Evolutionary conservation across 2,113 vertebrate genomes (phyloP).

Genomic region (Dolichallabes microphthalmus): DNA sequence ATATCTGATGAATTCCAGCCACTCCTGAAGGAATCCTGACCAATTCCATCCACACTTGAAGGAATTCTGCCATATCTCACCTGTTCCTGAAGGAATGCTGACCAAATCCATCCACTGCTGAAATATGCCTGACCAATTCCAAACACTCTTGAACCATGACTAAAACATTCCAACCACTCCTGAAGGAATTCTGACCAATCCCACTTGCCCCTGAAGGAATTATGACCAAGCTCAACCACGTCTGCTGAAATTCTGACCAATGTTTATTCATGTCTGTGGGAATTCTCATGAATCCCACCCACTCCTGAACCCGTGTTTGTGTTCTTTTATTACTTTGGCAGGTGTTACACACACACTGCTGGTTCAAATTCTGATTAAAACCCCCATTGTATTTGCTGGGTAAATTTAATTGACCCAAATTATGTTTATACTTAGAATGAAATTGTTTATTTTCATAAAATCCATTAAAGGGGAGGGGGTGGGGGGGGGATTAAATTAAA

Average conservation of each 20-base stretch:
- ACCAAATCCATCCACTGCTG: neutral
- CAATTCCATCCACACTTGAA: neutral
- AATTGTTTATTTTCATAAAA: too few relatives aligned
- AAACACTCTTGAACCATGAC: neutral
- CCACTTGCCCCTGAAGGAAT: neutral
- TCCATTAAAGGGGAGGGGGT: too few relatives aligned
- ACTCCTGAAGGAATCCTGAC: neutral
- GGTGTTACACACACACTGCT: neutral
- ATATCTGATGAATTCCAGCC: neutral
- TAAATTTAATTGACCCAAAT: too few relatives aligned
- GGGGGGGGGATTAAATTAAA: too few relatives aligned
- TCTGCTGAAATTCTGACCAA: too few relatives aligned
- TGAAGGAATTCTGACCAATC: neutral
- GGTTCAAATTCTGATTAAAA: neutral
- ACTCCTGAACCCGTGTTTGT: neutral
- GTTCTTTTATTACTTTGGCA: neutral
- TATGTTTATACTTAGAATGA: too few relatives aligned
- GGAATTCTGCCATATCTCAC: neutral
- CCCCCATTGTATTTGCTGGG: too few relatives aligned
- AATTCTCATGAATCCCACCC: neutral
- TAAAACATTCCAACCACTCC: too few relatives aligned
- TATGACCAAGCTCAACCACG: too few relatives aligned
- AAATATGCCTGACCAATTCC: neutral
- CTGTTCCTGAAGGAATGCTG: neutral
- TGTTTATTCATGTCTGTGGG: too few relatives aligned